Conservation (phyloP, 1,140 invertebrate species). For the Trachelipus rathkii region DNA sequence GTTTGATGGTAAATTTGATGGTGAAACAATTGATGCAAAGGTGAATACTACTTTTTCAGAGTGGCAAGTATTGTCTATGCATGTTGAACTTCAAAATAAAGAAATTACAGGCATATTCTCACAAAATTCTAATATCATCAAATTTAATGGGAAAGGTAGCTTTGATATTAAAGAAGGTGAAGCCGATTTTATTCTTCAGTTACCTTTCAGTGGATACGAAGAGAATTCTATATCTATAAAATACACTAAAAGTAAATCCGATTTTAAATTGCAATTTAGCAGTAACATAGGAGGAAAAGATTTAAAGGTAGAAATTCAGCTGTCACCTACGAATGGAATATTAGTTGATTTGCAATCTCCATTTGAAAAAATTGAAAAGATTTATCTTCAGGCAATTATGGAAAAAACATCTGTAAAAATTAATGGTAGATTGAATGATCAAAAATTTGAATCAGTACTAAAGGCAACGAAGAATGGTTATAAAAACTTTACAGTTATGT, state of each 20-base stretch:
- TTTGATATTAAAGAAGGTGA: neutral
- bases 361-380: neutral
- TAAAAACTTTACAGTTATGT: neutral
- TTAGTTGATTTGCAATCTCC: neutral
- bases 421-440: neutral
- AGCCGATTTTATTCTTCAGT: neutral
- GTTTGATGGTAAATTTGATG: neutral
- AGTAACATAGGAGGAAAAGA: neutral
- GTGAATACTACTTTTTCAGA: neutral
- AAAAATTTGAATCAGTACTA: neutral
- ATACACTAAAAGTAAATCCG: neutral
- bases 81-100: neutral
- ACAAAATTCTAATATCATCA: neutral
- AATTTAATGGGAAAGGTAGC: neutral
- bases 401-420: neutral
- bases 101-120: neutral
- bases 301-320: neutral
- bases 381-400: neutral
- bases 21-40: neutral
- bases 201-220: neutral
- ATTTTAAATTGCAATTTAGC: neutral
- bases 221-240: neutral
- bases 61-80: neutral
- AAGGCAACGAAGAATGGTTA: neutral
- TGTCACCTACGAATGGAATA: neutral